These are phyloP conservation scores for Equus przewalskii DNA, from an alignment of 2,113 vertebrate genomes.

Conservation along the genomic window DNA sequence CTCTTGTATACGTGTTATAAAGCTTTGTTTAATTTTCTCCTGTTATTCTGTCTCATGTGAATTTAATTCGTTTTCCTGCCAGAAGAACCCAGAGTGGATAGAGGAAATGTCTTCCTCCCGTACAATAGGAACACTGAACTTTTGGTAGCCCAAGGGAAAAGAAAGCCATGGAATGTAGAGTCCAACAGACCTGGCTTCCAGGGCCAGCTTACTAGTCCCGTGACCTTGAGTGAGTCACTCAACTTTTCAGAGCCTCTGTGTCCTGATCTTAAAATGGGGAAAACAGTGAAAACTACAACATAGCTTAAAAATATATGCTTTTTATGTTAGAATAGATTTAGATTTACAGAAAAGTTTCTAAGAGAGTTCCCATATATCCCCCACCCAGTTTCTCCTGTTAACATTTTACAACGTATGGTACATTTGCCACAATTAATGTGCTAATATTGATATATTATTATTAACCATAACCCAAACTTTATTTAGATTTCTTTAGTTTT, in stretches of 20 bases:
- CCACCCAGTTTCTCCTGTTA: not conserved
- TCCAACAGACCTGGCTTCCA: not conserved
- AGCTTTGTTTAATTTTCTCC: too few species aligned
- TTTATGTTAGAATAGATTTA: not conserved
- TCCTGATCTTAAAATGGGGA: conserved; percentile 12
- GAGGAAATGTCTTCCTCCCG: too few species aligned
- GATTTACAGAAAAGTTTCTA: not conserved
- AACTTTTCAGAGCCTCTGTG: not conserved
- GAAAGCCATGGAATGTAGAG: not conserved
- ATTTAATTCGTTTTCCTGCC: too few species aligned
- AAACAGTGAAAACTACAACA: not conserved
- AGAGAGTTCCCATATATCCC: not conserved
- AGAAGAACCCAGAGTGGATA: too few species aligned
- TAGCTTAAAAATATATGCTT: not conserved
- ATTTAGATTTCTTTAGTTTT: conserved; percentile 12
- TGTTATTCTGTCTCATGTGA: too few species aligned
- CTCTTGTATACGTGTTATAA: too few species aligned
- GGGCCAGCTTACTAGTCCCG: fast-evolving
- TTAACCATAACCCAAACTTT: not conserved
- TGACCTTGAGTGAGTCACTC: not conserved
- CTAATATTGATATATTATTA: not conserved
- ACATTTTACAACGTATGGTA: not conserved
- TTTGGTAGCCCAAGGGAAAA: not conserved
- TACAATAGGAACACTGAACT: not conserved
- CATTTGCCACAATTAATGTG: not conserved